These are phyloP conservation scores for Bostrychus sinensis DNA, from an alignment of 2,113 vertebrate species.

Conservation along the genomic window DNA sequence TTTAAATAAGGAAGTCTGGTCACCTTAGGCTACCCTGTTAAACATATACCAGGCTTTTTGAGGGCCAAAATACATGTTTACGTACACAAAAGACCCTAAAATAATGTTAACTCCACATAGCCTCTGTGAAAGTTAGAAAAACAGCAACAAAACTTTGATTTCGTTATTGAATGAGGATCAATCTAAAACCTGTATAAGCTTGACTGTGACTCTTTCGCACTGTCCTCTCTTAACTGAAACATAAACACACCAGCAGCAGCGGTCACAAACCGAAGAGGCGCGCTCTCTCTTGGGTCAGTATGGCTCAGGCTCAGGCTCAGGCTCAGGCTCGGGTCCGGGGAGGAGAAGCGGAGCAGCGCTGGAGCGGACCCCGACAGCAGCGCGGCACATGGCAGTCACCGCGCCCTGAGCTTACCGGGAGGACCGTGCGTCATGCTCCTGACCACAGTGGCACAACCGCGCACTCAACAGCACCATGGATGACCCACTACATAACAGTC, in stretches of 20 bases:
- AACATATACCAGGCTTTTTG: too few species aligned
- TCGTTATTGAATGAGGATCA: too few species aligned
- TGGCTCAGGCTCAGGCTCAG: neutral
- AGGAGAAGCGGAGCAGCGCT: neutral
- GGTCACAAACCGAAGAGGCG: neutral
- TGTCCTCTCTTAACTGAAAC: neutral
- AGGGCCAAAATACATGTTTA: too few species aligned
- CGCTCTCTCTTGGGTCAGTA: neutral
- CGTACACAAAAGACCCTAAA: too few species aligned
- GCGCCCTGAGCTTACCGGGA: neutral
- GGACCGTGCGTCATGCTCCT: neutral
- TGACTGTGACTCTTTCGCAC: too few species aligned
- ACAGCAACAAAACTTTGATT: too few species aligned
- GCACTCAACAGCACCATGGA: neutral
- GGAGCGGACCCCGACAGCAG: neutral
- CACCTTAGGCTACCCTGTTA: too few species aligned
- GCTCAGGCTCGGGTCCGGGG: neutral
- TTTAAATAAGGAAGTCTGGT: too few species aligned
- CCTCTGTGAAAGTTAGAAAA: too few species aligned
- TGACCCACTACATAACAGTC: slow-evolving; percentile 4
- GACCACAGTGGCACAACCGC: too few species aligned
- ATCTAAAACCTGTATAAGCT: too few species aligned
- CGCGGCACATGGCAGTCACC: neutral
- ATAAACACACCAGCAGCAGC: neutral
- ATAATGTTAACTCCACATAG: too few species aligned